Conservation (phyloP, 2,888 invertebrate species). For the Mantis religiosa region DNA sequence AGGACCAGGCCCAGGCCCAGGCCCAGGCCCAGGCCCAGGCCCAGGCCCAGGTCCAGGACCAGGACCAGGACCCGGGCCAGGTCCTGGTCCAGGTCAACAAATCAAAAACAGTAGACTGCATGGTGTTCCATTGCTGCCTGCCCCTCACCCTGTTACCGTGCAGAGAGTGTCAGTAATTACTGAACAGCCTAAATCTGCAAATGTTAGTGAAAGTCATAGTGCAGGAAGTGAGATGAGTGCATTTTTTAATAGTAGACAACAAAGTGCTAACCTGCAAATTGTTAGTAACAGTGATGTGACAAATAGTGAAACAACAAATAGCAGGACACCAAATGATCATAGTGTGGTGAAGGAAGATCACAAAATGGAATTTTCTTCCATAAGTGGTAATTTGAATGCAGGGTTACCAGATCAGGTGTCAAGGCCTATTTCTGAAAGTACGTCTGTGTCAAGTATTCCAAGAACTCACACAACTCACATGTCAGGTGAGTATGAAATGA, state of each 20-base stretch:
- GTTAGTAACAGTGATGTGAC: constrained; percentile 1
- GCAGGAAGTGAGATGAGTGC: constrained; percentile 25
- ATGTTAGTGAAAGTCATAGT: constrained; percentile 20
- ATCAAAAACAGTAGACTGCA: constrained; percentile 9
- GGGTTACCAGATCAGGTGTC: constrained; percentile 22
- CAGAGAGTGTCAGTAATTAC: constrained; percentile 41
- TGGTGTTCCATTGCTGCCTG: constrained; percentile 2
- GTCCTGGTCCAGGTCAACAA: background rate
- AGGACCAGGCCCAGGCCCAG: background rate
- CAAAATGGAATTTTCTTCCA: constrained; percentile 12
- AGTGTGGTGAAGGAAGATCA: constrained; percentile 19
- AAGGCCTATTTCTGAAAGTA: constrained; percentile 24
- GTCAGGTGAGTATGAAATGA: constrained; percentile 22
- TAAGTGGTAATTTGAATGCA: constrained; percentile 21
- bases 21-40: background rate
- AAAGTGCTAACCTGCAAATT: constrained; percentile 17
- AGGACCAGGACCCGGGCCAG: background rate
- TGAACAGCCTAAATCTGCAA: constrained; percentile 34
- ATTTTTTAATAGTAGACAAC: constrained; percentile 28
- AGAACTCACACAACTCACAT: constrained; percentile 26
- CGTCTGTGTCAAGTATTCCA: constrained; percentile 28
- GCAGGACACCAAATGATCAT: constrained; percentile 20
- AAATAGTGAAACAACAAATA: constrained; percentile 10
- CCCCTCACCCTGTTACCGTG: constrained; percentile 4
- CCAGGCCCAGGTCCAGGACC: too few species aligned